phyloP scores from a whole-genome alignment of 1,140 invertebrate species.

The Lordiphosa clarofinis region DNA sequence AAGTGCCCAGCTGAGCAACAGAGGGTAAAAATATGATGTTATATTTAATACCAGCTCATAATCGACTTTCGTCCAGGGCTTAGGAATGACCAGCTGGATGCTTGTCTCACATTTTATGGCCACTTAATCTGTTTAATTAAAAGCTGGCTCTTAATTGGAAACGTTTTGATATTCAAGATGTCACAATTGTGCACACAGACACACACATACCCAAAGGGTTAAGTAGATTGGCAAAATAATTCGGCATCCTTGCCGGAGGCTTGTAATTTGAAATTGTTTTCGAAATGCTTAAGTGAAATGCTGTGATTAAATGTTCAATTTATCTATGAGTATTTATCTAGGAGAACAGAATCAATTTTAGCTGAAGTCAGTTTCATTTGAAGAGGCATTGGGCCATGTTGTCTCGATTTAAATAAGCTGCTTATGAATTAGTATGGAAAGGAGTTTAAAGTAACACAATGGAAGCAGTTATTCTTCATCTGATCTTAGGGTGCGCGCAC shows the following conservation, averaged over 20 bases:
- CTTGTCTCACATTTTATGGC: slow-evolving; percentile 27
- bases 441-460: too few relatives aligned
- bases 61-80: slow-evolving; percentile 23
- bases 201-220: not conserved
- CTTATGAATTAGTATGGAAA: too few relatives aligned
- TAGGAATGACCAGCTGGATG: slow-evolving; percentile 3
- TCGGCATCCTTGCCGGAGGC: not conserved
- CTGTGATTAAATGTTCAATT: too few relatives aligned
- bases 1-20: slow-evolving; percentile 37
- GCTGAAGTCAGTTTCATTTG: too few relatives aligned
- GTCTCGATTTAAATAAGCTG: too few relatives aligned
- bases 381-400: too few relatives aligned
- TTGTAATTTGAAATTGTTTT: slow-evolving; percentile 12
- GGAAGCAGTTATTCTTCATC: too few relatives aligned
- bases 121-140: slow-evolving; percentile 68
- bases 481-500: too few relatives aligned
- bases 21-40: slow-evolving; percentile 45
- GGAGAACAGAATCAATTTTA: too few relatives aligned
- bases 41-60: slow-evolving; percentile 64
- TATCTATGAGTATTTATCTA: too few relatives aligned
- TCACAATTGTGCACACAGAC: slow-evolving; percentile 20
- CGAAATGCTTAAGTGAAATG: too few relatives aligned
- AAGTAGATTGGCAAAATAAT: slow-evolving; percentile 9
- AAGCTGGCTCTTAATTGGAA: slow-evolving; percentile 47
- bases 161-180: slow-evolving; percentile 40